Percentiles rank a stretch among this genome's conserved stretches.
Evolutionary conservation across 2,113 vertebrate species (phyloP).

Genomic region (Lipophrys pholis): DNA sequence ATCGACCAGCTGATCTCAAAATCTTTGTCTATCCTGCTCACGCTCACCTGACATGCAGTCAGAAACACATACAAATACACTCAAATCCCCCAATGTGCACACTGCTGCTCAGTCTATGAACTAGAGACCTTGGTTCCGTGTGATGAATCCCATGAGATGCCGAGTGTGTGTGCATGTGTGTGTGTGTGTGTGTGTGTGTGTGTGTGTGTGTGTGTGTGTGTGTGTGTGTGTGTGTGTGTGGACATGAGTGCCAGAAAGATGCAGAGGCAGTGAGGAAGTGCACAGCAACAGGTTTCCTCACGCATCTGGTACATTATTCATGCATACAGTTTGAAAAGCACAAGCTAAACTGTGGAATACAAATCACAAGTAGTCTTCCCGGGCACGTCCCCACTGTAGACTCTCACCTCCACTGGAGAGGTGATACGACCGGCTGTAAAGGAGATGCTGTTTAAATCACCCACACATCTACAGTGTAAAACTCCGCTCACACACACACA

Average conservation of each 20-base stretch:
- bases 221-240: background rate
- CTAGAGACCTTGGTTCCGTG: constrained; percentile 37
- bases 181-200: background rate
- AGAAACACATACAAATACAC: constrained; percentile 27
- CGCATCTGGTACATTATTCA: constrained; percentile 2
- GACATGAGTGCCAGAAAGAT: constrained; percentile 10
- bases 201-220: background rate
- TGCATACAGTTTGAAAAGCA: constrained; percentile 2
- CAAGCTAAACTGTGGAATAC: background rate
- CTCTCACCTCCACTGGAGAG: background rate
- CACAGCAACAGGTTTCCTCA: background rate
- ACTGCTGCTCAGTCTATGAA: constrained; percentile 57
- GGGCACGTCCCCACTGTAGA: background rate
- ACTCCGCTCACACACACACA: constrained; percentile 44
- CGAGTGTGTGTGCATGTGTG: background rate
- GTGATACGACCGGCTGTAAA: constrained; percentile 2
- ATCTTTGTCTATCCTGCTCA: constrained; percentile 19
- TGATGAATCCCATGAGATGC: constrained; percentile 39
- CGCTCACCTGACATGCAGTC: background rate
- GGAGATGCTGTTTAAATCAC: constrained; percentile 25
- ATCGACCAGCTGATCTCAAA: constrained; percentile 36
- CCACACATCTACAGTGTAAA: constrained; percentile 18
- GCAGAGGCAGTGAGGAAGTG: constrained; percentile 1
- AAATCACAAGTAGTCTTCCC: constrained; percentile 7
- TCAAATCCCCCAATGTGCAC: constrained; percentile 24